Conservation (phyloP, 2,888 invertebrate species). For the Drosophila bunnanda region DNA sequence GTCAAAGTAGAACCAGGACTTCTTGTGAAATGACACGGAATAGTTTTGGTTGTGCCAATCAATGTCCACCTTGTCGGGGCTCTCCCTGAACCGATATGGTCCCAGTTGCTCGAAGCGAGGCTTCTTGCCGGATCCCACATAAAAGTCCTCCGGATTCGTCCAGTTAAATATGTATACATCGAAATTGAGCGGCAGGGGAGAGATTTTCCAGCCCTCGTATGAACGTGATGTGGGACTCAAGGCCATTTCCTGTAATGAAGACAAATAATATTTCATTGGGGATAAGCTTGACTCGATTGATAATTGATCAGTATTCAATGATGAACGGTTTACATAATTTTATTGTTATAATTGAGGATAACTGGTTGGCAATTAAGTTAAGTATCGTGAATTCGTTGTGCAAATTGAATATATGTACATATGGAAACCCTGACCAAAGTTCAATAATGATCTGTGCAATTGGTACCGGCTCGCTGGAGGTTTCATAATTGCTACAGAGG, state of each 20-base stretch:
- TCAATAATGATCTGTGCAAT: slow-evolving; percentile 27
- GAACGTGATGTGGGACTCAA: slow-evolving; percentile 87
- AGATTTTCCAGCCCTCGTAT: slow-evolving; percentile 89
- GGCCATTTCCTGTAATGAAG: slow-evolving; percentile 86
- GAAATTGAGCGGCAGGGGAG: slow-evolving; percentile 87
- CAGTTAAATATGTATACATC: slow-evolving; percentile 91
- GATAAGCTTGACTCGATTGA: slow-evolving; percentile 18
- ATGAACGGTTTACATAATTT: slow-evolving; percentile 32
- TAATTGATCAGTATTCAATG: slow-evolving; percentile 2
- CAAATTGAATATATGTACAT: slow-evolving; percentile 17
- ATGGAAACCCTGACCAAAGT: slow-evolving; percentile 19
- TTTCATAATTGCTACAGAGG: slow-evolving; percentile 17
- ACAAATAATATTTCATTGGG: neutral
- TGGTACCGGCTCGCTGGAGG: neutral
- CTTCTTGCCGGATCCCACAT: slow-evolving; percentile 86
- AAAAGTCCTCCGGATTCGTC: slow-evolving; percentile 90
- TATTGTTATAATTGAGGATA: slow-evolving; percentile 27
- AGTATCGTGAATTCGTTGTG: slow-evolving; percentile 9
- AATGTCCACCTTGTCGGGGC: slow-evolving; percentile 89
- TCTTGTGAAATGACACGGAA: slow-evolving; percentile 90
- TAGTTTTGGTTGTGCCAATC: slow-evolving; percentile 89
- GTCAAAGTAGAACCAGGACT: slow-evolving; percentile 90
- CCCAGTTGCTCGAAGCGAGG: slow-evolving; percentile 87
- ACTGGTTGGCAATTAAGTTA: slow-evolving; percentile 15
- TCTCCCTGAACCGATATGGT: slow-evolving; percentile 89